Evolutionary conservation across 2,888 invertebrate species (phyloP).

Genomic region (Synanthedon vespiformis): DNA sequence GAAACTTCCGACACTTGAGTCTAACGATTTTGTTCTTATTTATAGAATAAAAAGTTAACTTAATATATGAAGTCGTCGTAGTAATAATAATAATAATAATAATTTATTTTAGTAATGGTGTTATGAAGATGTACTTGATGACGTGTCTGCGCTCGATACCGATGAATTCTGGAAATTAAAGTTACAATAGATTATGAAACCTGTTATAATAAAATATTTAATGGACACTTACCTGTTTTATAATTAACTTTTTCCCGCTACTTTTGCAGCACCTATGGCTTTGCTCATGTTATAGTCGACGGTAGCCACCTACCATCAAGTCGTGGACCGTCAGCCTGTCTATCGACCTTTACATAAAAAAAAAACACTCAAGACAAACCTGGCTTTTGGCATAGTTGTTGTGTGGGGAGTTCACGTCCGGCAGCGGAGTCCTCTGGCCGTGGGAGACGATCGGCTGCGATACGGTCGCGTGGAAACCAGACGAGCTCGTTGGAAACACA

Average conservation of each 20-base stretch:
- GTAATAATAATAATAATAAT: too few species aligned
- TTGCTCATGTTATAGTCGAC: too few species aligned
- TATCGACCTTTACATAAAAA: too few species aligned
- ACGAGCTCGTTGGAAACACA: constrained; percentile 9
- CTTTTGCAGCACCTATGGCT: too few species aligned
- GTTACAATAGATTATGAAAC: too few species aligned
- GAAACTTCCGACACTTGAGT: constrained; percentile 47
- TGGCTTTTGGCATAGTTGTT: background rate
- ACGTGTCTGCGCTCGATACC: constrained; percentile 42
- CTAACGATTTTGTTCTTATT: constrained; percentile 65
- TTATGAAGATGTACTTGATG: constrained; percentile 58
- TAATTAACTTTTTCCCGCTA: too few species aligned
- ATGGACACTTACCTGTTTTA: too few species aligned
- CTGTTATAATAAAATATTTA: too few species aligned
- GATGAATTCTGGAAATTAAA: constrained; percentile 22
- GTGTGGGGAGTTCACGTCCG: background rate
- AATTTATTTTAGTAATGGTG: constrained; percentile 17
- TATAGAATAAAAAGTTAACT: constrained; percentile 44
- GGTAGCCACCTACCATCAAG: too few species aligned
- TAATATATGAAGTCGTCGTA: constrained; percentile 21
- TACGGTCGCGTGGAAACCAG: background rate
- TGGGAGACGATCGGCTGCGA: background rate
- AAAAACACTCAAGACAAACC: too few species aligned
- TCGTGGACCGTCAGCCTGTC: too few species aligned
- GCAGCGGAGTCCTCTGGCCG: background rate